Evolutionary conservation across 2,888 invertebrate genomes (phyloP).

Genomic region (Ceratothoa steindachneri): DNA sequence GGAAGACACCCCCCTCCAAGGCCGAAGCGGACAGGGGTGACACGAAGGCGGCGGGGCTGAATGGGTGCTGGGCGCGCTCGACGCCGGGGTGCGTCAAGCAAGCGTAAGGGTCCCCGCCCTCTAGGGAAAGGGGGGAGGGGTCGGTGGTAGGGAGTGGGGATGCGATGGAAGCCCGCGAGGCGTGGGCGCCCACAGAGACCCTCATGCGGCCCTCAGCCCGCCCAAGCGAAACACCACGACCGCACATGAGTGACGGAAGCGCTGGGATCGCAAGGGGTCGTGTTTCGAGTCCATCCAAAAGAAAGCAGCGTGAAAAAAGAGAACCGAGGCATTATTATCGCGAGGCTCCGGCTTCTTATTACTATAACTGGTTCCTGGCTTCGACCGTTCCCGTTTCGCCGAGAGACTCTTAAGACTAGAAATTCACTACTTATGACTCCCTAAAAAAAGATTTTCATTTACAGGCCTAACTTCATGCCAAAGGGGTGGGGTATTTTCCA

Average conservation of each 20-base stretch:
- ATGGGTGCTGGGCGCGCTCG: slow-evolving; percentile 12
- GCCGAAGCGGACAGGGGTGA: slow-evolving; percentile 26
- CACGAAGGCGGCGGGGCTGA: slow-evolving; percentile 22
- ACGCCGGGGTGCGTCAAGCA: slow-evolving; percentile 13
- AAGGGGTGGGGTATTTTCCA: too few relatives aligned
- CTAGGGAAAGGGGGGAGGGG: neutral
- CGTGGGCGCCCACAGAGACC: slow-evolving; percentile 27
- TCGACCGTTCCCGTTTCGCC: too few relatives aligned
- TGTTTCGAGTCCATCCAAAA: neutral
- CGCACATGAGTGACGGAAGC: neutral
- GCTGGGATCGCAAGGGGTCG: neutral
- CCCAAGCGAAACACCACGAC: slow-evolving; percentile 22
- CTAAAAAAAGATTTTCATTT: too few relatives aligned
- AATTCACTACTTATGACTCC: too few relatives aligned
- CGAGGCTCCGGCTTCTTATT: too few relatives aligned
- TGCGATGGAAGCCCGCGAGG: slow-evolving; percentile 26
- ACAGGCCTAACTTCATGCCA: too few relatives aligned
- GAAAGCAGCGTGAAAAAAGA: neutral
- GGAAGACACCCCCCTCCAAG: slow-evolving; percentile 19
- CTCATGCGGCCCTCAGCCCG: slow-evolving; percentile 38
- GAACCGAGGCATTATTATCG: too few relatives aligned
- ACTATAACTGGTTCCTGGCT: too few relatives aligned
- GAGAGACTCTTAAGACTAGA: too few relatives aligned
- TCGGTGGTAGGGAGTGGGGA: slow-evolving; percentile 14
- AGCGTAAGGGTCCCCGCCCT: neutral